A percentile compares a stretch with the other conserved stretches of the same genome.
phyloP scores from a whole-genome alignment of 2,888 invertebrate genomes.

The Ectemnius lituratus region DNA sequence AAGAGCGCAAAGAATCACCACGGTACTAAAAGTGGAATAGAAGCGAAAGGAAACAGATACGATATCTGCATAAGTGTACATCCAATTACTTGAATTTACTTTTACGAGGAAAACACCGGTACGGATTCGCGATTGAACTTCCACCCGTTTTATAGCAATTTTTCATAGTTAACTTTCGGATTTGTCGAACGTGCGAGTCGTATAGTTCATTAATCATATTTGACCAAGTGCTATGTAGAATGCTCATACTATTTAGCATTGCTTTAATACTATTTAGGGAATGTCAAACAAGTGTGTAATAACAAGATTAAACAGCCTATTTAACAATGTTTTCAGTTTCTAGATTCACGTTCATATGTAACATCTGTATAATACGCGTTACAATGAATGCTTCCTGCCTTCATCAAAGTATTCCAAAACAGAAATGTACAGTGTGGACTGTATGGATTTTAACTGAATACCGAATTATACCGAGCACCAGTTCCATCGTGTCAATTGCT shows the following conservation, averaged over 20 bases:
- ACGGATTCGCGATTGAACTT: conserved; percentile 33
- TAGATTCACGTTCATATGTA: conserved; percentile 4
- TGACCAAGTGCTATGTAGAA: background rate
- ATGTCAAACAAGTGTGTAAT: conserved; percentile 10
- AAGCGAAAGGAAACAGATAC: conserved; percentile 28
- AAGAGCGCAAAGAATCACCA: conserved; percentile 29
- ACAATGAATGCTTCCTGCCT: background rate
- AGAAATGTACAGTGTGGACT: too few relatives aligned
- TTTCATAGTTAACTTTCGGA: conserved; percentile 29
- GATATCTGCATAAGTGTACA: conserved; percentile 12
- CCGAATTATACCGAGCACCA: background rate
- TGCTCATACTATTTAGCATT: background rate
- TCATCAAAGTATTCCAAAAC: background rate
- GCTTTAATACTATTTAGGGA: background rate
- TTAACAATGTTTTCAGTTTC: conserved; percentile 18
- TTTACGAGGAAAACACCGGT: conserved; percentile 50
- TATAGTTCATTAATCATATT: conserved; percentile 31
- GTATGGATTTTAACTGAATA: background rate
- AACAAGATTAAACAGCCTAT: conserved; percentile 11
- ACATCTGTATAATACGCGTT: background rate
- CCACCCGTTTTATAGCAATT: conserved; percentile 25
- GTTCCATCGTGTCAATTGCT: background rate
- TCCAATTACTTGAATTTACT: conserved; percentile 21
- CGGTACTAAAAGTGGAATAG: conserved; percentile 13
- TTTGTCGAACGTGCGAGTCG: conserved; percentile 34